A percentile compares a stretch with the other conserved stretches of the same genome.
Evolutionary conservation across 2,888 invertebrate species (phyloP).

Genomic region (Mesorhabditis belari): DNA sequence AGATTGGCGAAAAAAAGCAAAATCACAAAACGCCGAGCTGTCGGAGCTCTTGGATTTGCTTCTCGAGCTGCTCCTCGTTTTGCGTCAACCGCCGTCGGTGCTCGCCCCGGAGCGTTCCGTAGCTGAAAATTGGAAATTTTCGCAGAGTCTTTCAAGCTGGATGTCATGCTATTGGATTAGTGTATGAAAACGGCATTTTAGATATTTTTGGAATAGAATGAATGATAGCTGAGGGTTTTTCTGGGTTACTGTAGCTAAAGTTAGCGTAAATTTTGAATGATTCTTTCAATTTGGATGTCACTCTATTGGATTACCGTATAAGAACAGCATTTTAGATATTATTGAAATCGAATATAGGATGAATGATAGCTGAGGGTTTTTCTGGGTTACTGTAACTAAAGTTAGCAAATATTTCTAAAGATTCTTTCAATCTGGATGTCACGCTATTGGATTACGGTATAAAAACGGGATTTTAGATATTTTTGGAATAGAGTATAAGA

Average conservation of each 20-base stretch:
- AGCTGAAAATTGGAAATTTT: conserved; percentile 10
- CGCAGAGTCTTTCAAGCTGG: background rate
- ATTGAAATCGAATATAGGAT: too few species aligned
- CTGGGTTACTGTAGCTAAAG: background rate
- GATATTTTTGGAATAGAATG: background rate
- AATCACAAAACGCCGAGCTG: conserved; percentile 26
- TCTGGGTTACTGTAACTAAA: too few species aligned
- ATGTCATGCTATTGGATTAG: background rate
- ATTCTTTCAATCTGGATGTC: too few species aligned
- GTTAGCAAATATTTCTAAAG: too few species aligned
- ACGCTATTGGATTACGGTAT: too few species aligned
- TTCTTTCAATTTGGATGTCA: background rate
- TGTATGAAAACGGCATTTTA: background rate
- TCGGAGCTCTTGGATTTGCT: conserved; percentile 31
- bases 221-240: background rate
- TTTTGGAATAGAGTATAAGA: too few species aligned
- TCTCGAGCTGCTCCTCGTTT: conserved; percentile 33
- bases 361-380: too few species aligned
- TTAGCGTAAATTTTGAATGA: too few species aligned
- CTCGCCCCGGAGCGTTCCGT: conserved; percentile 32
- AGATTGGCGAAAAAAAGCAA: too few species aligned
- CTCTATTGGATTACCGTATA: background rate
- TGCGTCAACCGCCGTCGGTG: conserved; percentile 28
- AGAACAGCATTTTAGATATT: too few species aligned
- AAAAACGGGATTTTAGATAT: too few species aligned